These are phyloP conservation scores for Orientallactaga bullata DNA, from an alignment of 2,113 vertebrate genomes.

Conservation along the genomic window DNA sequence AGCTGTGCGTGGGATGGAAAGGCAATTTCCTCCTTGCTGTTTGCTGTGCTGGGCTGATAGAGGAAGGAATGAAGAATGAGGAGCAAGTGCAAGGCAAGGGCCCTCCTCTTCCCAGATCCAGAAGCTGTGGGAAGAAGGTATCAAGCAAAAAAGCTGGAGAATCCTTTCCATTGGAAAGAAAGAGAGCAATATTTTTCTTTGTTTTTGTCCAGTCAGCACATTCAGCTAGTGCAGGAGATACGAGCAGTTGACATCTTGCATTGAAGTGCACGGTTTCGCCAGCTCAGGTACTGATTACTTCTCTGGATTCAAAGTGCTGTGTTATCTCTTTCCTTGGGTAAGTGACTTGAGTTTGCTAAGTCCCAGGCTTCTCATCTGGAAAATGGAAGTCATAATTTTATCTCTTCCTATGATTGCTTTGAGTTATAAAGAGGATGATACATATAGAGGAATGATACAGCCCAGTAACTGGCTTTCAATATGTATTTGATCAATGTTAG, in stretches of 20 bases:
- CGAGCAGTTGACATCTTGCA: background rate
- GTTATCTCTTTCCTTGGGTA: slow-evolving; percentile 21
- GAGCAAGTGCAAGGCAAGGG: slow-evolving; percentile 61
- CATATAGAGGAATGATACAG: background rate
- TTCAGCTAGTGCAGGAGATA: background rate
- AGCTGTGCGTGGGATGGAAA: slow-evolving; percentile 74
- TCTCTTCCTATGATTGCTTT: background rate
- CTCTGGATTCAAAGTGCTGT: background rate
- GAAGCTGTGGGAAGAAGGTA: background rate
- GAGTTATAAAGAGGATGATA: slow-evolving; percentile 26
- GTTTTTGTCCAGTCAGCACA: background rate
- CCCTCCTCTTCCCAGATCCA: slow-evolving; percentile 30
- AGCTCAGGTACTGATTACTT: background rate
- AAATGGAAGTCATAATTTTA: slow-evolving; percentile 13
- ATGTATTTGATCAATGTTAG: slow-evolving; percentile 1
- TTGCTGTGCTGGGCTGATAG: slow-evolving; percentile 67
- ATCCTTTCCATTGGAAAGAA: background rate
- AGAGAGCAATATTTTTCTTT: background rate
- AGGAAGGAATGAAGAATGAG: slow-evolving; percentile 55
- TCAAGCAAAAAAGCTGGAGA: background rate
- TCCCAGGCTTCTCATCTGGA: slow-evolving; percentile 36
- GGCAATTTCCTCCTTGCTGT: slow-evolving; percentile 74
- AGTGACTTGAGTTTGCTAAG: slow-evolving; percentile 32
- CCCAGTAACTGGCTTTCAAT: background rate
- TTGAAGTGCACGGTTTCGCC: background rate